Base-by-base conservation (phyloP, 2,888 invertebrate genomes). In the Chydorus sphaericus region DNA sequence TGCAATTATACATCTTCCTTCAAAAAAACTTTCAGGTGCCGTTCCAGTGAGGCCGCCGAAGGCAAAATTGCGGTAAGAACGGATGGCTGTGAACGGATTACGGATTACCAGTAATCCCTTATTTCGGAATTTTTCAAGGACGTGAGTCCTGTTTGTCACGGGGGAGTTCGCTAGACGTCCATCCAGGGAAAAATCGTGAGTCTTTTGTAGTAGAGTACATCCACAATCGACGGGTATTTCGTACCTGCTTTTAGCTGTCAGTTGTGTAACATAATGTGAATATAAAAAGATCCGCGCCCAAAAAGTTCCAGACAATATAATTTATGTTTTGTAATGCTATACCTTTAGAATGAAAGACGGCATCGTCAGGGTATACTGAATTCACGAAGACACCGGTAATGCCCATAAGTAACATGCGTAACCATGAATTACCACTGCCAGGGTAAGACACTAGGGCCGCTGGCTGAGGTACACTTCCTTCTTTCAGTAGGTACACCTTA, bases 391-490 rank as follows among this genome's bases (percentile, higher is more conserved):
- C n/a, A n/a, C 52, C 52, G 20, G 52, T 52, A 23, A 37, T 4
- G 31, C 52, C 52, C 2, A 52, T 29, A 48, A 86, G 68, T 39
- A 87, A 69, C 67, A 86, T 86, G 57, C 87, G 70, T 16, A 87
- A 69, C 87, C 87, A 87, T 23, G 86, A 86, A 66, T 87, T 87
- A 1, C 86, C 86, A 65, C 85, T 85, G n/a, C 86, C 86, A 5
- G 86, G 87, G 67, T 82, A 85, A 0, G 84, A 85, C 1, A 80
- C 85, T 31, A 87, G 70, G 1, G 85, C 86, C 1, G 77, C 75
- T 8, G 37, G 7, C 4, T 31, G 11, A 4, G 20, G 36, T 2
- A 23, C 20, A 36, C 36, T 36, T 6, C 23, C 52, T 7, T 33
- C 36, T 44, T 44, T 26, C 3, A 52, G 52, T 1, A 52, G 11